Percentiles rank a stretch among this genome's conserved stretches.
Conservation (phyloP, 64 coral and sea anemone genomes). For the Exaiptasia diaphana region DNA sequence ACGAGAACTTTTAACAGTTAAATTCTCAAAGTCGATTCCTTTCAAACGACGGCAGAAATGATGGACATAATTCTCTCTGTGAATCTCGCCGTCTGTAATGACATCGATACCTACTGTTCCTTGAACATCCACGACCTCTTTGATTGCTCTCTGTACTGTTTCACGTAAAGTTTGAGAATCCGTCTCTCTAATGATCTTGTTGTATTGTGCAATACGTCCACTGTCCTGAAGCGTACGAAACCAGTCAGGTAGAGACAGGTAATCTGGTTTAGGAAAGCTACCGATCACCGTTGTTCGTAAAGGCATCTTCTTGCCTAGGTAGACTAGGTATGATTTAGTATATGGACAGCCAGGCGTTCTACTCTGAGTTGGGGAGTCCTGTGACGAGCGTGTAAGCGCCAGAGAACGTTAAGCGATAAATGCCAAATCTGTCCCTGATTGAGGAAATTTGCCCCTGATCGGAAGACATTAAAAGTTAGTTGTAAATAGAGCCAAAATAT, state of each 20-base stretch:
- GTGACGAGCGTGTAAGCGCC: no score
- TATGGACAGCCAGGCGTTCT: no score
- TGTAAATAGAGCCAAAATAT: no score
- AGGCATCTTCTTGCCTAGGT: constrained; percentile 54
- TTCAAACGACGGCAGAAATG: constrained; percentile 74
- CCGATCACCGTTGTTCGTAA: constrained; percentile 66
- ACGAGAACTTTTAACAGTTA: constrained; percentile 42
- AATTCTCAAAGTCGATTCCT: constrained; percentile 75
- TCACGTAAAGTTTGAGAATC: background rate
- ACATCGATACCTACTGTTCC: constrained; percentile 59
- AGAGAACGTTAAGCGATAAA: no score
- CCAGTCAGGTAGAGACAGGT: constrained; percentile 61
- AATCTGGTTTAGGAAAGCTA: constrained; percentile 68
- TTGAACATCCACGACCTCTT: constrained; percentile 44
- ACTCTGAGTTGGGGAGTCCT: no score
- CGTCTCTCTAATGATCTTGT: background rate
- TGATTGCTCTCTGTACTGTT: constrained; percentile 12
- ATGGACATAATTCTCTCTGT: constrained; percentile 73
- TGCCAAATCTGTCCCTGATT: no score
- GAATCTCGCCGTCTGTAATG: constrained; percentile 75
- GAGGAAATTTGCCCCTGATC: no score
- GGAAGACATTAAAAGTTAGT: no score
- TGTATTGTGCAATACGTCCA: background rate
- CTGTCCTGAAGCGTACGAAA: constrained; percentile 7
- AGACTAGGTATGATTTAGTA: no score